Evolutionary conservation across 2,888 invertebrate species (phyloP).

Genomic region (Empis stercorea): DNA sequence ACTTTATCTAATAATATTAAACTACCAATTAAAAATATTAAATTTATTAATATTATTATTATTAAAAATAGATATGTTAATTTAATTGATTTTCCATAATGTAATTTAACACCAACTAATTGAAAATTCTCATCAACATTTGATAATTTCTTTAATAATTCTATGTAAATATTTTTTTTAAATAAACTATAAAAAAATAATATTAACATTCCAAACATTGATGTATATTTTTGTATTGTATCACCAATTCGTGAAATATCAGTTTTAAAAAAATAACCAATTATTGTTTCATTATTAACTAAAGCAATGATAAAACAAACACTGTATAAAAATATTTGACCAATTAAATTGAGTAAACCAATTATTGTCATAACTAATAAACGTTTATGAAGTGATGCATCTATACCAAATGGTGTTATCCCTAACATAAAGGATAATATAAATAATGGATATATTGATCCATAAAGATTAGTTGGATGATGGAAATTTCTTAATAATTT

Average conservation of each 20-base stretch:
- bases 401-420: constrained; percentile 27
- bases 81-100: constrained; percentile 6
- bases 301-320: constrained; percentile 14
- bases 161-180: neutral
- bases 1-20: constrained; percentile 13
- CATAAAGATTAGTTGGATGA: constrained; percentile 28
- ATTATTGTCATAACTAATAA: constrained; percentile 18
- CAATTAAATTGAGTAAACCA: constrained; percentile 16
- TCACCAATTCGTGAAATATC: constrained; percentile 21
- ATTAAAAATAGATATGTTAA: neutral
- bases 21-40: constrained; percentile 13
- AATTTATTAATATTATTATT: constrained; percentile 4
- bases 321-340: constrained; percentile 16
- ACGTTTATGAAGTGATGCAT: constrained; percentile 16
- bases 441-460: constrained; percentile 26
- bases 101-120: neutral
- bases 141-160: neutral
- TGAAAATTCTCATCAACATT: constrained; percentile 2
- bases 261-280: constrained; percentile 20
- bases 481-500: neutral
- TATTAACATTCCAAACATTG: constrained; percentile 19
- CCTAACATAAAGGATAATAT: constrained; percentile 27
- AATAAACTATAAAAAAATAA: constrained; percentile 11
- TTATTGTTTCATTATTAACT: constrained; percentile 15
- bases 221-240: constrained; percentile 22